Base-by-base conservation (phyloP, 92 coral and sea anemone species). In the Zoanthus sociatus region DNA sequence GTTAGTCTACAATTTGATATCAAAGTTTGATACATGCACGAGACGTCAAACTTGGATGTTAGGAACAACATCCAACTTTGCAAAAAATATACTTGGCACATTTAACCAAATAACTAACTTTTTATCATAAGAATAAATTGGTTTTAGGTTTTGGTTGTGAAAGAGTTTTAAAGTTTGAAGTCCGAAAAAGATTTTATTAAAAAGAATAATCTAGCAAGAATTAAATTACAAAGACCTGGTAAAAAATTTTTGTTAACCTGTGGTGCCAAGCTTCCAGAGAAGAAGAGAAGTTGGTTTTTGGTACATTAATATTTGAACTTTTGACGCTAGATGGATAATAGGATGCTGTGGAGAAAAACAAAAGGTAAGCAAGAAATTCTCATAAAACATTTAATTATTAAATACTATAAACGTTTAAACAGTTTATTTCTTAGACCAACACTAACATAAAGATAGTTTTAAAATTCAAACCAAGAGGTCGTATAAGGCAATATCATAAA, bases 231-330 rank as follows among this genome's bases (percentile, higher is more conserved):
- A 67, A 2, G 44, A 32, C 9, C 26, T 26, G 26, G 26, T 78
- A 31, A 56, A 3, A 18, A 51, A n/a, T 48, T 31, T 64, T 12
- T 32, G 60, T 44, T 61, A 54, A 97, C 99, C 99, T 93, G 98
- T 89, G 17, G 90, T 76, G 55, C 96, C 98, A 55, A 97, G 94
- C 70, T 78, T 89, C 99, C 99, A 97, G 71, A 97, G 86, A 89
- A 92, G 94, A 46, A 97, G 90, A 42, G 90, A 77, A 50, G 88
- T 84, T 84, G 92, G 83, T 72, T 87, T 90, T 73, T 95, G 99
- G 70, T 90, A 90, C 98, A 97, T 95, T 37, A 97, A 67, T 13
- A 97, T 88, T 30, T 95, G 90, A 46, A 92, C 95, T 67, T 88
- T 76, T 33, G 92, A 60, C 78, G 99, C 98, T 73, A 97, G 92